Evolutionary conservation across 1,140 invertebrate species (phyloP), one percentile per base, ranked within the genome.

Genomic region (Ostrea edulis): DNA sequence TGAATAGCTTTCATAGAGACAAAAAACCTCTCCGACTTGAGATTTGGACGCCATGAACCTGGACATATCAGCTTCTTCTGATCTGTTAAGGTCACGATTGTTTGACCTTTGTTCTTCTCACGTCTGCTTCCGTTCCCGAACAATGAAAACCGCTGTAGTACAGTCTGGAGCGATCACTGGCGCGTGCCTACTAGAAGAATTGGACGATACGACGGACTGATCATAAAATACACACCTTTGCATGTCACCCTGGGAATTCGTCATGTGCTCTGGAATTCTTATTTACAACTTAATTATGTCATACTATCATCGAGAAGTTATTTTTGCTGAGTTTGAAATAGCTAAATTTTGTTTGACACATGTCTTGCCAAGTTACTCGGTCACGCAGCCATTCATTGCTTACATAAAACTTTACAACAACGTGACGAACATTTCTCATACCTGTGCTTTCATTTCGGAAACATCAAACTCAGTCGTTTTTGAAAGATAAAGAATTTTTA

Each of bases 291-390:
- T 44, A 14, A 35, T 71, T 71, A 44, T 77, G 68, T 77, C 14
- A 22, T 29, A 77, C 68, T 14, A 25, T 77, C 68, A 77, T 77
- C 29, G 22, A 77, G 11, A 77, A 35, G 68, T 25, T 77, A 77
- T 77, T 77, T 77, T 25, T 77, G 68, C 68, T 77, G 68, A 77
- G 68, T 77, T 77, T 77, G 68, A 77, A 77, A 77, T 77, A 44
- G 68, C 25, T 77, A 25, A 77, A 77, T 29, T 77, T 77, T 71
- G 22, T 77, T 25, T 29, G 25, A 8, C 14, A 77, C n/a, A 77
- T 77, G 68, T 12, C 68, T 77, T 29, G 29, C 9, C 17, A n/a
- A 62, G 58, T 62, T 17, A 62, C 58, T 20, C 4, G n/a, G 4
- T 35, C 25, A 35, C 68, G 68, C 29, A 77, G 29, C 22, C 29